Conservation (phyloP, 2,797 vertebrate species). For the Tinamus major region DNA sequence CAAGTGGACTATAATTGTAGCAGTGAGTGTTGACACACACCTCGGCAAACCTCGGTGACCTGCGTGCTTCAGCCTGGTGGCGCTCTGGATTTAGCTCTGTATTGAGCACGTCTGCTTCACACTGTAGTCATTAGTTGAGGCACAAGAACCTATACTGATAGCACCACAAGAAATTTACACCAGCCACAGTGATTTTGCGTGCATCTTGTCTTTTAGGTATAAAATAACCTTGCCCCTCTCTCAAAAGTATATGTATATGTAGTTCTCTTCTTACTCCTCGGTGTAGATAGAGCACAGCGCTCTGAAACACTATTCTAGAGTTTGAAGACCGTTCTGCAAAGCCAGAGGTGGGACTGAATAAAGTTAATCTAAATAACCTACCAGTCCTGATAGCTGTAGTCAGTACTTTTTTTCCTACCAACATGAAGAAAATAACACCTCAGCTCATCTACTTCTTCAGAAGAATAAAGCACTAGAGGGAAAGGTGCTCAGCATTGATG, state of each 20-base stretch:
- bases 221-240: not conserved
- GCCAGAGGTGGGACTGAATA: not conserved
- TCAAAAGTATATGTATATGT: not conserved
- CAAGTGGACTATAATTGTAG: not conserved
- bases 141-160: not conserved
- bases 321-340: not conserved
- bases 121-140: not conserved
- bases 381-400: not conserved
- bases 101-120: not conserved
- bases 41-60: not conserved
- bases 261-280: not conserved
- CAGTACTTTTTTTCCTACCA: not conserved
- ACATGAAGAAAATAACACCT: not conserved
- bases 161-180: not conserved
- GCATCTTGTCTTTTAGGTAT: not conserved
- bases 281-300: not conserved
- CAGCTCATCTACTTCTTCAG: not conserved
- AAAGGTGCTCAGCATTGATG: not conserved
- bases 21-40: not conserved
- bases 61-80: not conserved
- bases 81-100: not conserved
- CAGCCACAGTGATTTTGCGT: not conserved
- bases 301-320: not conserved
- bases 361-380: not conserved
- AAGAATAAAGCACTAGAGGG: not conserved